Evolutionary conservation across 2,888 invertebrate species (phyloP).

Genomic region (Drosophila paramelanica): DNA sequence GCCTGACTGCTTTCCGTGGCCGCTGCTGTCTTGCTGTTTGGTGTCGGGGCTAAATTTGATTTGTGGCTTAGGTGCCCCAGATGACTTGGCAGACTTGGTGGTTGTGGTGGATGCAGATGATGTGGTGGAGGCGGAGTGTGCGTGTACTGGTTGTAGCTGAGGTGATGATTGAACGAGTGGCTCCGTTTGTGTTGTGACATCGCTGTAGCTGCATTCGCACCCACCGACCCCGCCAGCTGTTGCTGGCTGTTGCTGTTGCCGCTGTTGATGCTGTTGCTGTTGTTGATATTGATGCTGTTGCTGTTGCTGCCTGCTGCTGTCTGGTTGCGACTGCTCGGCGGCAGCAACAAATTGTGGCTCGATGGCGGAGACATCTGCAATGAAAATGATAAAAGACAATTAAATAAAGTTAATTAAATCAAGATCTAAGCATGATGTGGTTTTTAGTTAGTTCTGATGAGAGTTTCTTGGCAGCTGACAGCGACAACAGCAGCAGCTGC

Average conservation of each 20-base stretch:
- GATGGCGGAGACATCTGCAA: conserved; percentile 88
- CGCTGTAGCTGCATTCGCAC: conserved; percentile 57
- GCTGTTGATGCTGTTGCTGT: conserved; percentile 55
- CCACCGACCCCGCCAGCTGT: conserved; percentile 49
- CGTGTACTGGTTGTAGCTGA: conserved; percentile 88
- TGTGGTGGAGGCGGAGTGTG: conserved; percentile 86
- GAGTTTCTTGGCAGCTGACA: conserved; percentile 54
- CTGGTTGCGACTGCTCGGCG: conserved; percentile 75
- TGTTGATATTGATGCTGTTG: conserved; percentile 49
- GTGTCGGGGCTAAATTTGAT: conserved; percentile 85
- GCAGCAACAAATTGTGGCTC: conserved; percentile 80
- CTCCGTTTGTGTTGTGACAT: conserved; percentile 89
- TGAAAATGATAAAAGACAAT: neutral
- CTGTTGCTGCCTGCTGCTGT: conserved; percentile 59
- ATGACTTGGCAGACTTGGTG: conserved; percentile 88
- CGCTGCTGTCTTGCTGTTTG: conserved; percentile 86
- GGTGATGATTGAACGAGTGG: conserved; percentile 90
- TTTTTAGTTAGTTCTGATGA: conserved; percentile 53
- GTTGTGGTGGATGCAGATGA: conserved; percentile 86
- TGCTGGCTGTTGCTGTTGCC: conserved; percentile 71
- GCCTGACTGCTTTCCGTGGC: conserved; percentile 86
- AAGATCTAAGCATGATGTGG: conserved; percentile 7
- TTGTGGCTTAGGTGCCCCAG: conserved; percentile 85
- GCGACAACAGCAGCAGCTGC: conserved; percentile 28
- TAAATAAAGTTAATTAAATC: conserved; percentile 14